These are phyloP conservation scores for Pantherophis alleghaniensis DNA, from an alignment of 2,797 vertebrate species.

Conservation along the genomic window DNA sequence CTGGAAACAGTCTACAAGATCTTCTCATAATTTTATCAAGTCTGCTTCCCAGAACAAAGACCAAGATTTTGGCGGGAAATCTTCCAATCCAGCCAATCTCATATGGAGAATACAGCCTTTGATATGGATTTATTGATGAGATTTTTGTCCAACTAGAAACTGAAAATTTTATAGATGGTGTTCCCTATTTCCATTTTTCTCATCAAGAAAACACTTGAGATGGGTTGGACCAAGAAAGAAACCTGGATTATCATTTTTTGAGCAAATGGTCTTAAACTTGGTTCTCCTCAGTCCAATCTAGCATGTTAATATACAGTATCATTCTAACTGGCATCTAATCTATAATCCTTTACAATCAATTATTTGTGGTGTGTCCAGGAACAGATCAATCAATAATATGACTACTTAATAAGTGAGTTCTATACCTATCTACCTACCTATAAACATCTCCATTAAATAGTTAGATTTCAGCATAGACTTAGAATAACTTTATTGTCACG, in stretches of 20 bases:
- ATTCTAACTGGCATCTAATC: background rate
- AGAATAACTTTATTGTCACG: too few species aligned
- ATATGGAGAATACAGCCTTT: background rate
- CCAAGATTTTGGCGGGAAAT: background rate
- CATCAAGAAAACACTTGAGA: background rate
- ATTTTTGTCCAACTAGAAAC: background rate
- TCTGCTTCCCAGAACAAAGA: background rate
- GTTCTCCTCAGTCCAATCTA: background rate
- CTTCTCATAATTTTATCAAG: background rate
- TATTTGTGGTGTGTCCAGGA: background rate
- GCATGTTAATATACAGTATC: background rate
- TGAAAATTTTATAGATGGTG: background rate
- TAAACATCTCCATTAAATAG: background rate
- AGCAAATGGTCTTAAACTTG: background rate
- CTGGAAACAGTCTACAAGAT: background rate
- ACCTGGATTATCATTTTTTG: background rate
- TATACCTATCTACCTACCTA: background rate
- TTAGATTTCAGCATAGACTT: background rate
- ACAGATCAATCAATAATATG: background rate
- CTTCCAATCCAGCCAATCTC: background rate
- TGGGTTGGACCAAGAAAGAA: background rate
- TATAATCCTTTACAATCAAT: background rate
- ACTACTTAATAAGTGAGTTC: background rate
- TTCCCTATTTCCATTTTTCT: background rate
- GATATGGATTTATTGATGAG: background rate